A percentile compares a stretch with the other conserved stretches of the same genome.
Evolutionary conservation across 2,113 vertebrate species (phyloP).

Genomic region (Furnarius figulus): DNA sequence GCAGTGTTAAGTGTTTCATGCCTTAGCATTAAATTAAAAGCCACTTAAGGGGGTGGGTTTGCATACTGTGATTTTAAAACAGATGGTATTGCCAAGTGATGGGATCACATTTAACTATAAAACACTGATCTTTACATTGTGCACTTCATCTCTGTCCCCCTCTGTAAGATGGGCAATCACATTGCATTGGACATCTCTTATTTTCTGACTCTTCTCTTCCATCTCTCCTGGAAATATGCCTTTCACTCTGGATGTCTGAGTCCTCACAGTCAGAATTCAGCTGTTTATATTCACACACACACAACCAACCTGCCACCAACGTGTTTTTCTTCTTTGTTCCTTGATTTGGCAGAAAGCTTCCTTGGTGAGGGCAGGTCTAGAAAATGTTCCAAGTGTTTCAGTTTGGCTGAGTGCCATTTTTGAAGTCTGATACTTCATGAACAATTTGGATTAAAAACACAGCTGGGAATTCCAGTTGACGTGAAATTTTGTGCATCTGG

Average conservation of each 20-base stretch:
- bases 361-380: not conserved
- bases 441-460: slow-evolving; percentile 38
- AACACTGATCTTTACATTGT: not conserved
- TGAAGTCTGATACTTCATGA: slow-evolving; percentile 11
- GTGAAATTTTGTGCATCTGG: slow-evolving; percentile 23
- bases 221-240: not conserved
- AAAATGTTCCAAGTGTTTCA: not conserved
- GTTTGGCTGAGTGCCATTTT: slow-evolving; percentile 39
- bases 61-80: not conserved
- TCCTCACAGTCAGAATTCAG: not conserved
- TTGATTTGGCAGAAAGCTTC: not conserved
- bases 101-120: not conserved
- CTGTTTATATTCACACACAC: not conserved
- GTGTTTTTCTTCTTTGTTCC: not conserved
- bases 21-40: slow-evolving; percentile 7
- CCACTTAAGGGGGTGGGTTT: slow-evolving; percentile 17
- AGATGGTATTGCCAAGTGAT: not conserved
- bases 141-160: not conserved
- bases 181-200: not conserved
- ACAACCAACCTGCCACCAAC: not conserved
- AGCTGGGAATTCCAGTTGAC: slow-evolving; percentile 39
- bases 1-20: not conserved
- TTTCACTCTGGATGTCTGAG: not conserved
- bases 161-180: not conserved
- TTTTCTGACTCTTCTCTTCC: not conserved